phyloP scores from a whole-genome alignment of 2,113 vertebrate species.

The Mastomys coucha region DNA sequence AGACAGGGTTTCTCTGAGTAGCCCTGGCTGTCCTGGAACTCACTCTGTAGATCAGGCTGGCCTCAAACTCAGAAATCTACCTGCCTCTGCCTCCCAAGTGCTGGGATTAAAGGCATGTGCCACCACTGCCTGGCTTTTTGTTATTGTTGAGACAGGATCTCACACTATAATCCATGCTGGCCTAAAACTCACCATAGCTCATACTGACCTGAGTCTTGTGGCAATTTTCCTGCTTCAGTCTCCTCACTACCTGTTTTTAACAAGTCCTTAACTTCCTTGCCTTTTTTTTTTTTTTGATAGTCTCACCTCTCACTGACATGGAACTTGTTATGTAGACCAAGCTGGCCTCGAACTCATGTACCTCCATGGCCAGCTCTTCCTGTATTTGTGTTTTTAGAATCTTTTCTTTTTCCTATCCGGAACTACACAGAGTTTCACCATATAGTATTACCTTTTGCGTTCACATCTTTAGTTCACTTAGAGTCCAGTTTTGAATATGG shows the following conservation, averaged over 20 bases:
- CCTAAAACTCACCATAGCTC: neutral
- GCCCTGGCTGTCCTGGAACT: too few relatives aligned
- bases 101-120: too few relatives aligned
- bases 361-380: neutral
- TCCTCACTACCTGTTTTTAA: neutral
- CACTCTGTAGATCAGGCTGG: too few relatives aligned
- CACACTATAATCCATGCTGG: neutral
- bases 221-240: neutral
- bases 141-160: neutral
- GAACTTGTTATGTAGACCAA: neutral
- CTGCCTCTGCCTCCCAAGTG: too few relatives aligned
- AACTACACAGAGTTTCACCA: constrained; percentile 22
- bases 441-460: constrained; percentile 30
- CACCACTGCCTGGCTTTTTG: too few relatives aligned
- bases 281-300: neutral
- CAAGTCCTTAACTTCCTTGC: neutral
- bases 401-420: constrained; percentile 40
- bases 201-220: neutral
- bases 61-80: too few relatives aligned
- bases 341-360: neutral
- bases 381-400: constrained; percentile 47
- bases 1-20: too few relatives aligned
- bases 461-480: constrained; percentile 55
- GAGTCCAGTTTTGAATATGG: constrained; percentile 43
- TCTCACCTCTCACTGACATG: neutral